Evolutionary conservation across 2,888 invertebrate species (phyloP), one percentile per base, ranked within the genome.

Genomic region (Caradrina clavipalpis): DNA sequence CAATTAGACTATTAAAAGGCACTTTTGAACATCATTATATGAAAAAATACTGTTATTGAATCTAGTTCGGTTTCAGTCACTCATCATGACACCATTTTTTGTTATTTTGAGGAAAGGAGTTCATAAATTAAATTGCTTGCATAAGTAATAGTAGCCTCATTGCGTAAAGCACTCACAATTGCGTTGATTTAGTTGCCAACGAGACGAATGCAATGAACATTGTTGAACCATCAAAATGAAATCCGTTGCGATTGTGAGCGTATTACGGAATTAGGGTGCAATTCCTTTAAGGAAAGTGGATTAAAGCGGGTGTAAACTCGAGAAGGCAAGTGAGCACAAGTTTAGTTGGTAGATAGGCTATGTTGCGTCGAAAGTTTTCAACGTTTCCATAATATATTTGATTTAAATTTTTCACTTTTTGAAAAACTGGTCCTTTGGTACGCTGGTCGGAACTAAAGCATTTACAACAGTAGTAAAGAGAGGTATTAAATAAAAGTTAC

Each of bases 181-280:
- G 13, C 15, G 22, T 50, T 55, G 42, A 35, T 70, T 55, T 64
- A 50, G 73, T 19, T 64, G 42, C 31, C 7, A 50, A 55, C 26
- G 11, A 45, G 55, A 72, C 54, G 31, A 22, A 61, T 22, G 55
- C 45, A 50, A 71, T 73, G 73, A 72, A 73, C 35, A 39, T 21
- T 64, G 51, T 65, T 47, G 56, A 51, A 47, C 17, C 21, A n/a
- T 42, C 49, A 59, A 21, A 74, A 58, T 39, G 49, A 55, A 67
- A 74, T 49, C 26, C n/a, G 74, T 67, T 55, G 74, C 67, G 58
- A 74, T 74, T 74, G 58, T 45, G 35, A 51, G n/a, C 22, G 31
- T 19, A 53, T 67, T 55, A 67, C 45, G 35, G 74, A 74, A 73
- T 66, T 35, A 66, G 54, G 47, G 11, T 17, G 73, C 47, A 49